These are phyloP conservation scores for Sebastes taczanowskii DNA, from an alignment of 2,797 vertebrate species.

Conservation along the genomic window DNA sequence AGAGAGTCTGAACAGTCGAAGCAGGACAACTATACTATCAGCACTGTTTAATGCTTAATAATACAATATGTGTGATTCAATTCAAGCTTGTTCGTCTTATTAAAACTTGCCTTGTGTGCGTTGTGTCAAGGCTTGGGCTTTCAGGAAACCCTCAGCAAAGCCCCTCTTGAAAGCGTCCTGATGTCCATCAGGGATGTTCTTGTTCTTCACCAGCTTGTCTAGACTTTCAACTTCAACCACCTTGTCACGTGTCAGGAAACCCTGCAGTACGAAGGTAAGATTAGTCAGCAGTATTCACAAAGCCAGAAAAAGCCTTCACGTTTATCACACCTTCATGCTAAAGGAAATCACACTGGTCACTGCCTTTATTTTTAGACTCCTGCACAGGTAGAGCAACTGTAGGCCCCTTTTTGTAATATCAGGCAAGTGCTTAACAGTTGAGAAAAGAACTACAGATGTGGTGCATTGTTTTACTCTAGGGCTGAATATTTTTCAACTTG, in stretches of 20 bases:
- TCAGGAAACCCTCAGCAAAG: conserved; percentile 96
- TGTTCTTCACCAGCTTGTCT: conserved; percentile 91
- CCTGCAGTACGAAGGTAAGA: conserved; percentile 72
- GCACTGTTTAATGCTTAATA: background rate
- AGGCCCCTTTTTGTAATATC: background rate
- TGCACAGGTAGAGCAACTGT: background rate
- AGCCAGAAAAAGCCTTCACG: background rate
- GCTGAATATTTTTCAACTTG: no score
- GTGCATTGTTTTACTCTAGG: background rate
- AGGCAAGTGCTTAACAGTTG: background rate
- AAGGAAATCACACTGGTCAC: no score
- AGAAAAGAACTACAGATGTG: background rate
- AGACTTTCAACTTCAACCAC: conserved; percentile 89
- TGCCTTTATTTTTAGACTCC: background rate
- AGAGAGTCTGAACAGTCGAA: conserved; percentile 85
- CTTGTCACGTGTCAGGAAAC: conserved; percentile 90
- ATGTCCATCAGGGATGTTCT: conserved; percentile 91
- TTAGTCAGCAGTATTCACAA: background rate
- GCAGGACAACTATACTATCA: background rate
- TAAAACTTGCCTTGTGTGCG: conserved; percentile 88
- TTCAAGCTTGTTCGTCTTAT: background rate
- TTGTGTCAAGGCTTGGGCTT: conserved; percentile 93
- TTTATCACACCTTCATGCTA: background rate
- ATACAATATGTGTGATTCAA: background rate
- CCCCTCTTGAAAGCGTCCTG: conserved; percentile 97